Conservation (phyloP, 2,113 vertebrate genomes). For the Perca flavescens region DNA sequence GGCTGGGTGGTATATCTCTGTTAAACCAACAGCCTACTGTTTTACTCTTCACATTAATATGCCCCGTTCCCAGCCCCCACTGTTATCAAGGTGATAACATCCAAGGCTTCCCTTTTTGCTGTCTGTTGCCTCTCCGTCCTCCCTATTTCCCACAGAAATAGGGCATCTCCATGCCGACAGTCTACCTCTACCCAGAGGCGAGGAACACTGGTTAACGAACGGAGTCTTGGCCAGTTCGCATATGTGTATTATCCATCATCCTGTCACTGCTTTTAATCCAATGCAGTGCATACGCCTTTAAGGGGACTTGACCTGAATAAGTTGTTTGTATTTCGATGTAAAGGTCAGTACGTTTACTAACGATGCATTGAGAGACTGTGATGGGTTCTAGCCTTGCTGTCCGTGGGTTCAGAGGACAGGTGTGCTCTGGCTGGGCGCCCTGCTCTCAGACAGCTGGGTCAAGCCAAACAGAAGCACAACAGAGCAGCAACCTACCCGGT, state of each 20-base stretch:
- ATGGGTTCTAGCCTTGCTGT: conserved; percentile 38
- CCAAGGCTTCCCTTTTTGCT: conserved; percentile 28
- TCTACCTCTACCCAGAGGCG: conserved; percentile 26
- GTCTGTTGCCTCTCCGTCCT: not conserved
- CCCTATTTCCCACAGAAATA: conserved; percentile 46
- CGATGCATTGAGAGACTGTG: conserved; percentile 54
- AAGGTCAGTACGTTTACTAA: conserved; percentile 68
- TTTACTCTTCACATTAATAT: conserved; percentile 41
- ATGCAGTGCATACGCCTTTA: conserved; percentile 43
- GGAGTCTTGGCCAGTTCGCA: conserved; percentile 32
- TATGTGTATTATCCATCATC: conserved; percentile 75
- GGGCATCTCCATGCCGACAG: conserved; percentile 25
- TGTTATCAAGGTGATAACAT: conserved; percentile 47
- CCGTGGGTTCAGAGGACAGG: conserved; percentile 34
- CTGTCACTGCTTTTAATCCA: conserved; percentile 72
- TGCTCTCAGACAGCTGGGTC: conserved; percentile 16
- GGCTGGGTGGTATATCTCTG: conserved; percentile 54
- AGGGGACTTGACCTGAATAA: conserved; percentile 73
- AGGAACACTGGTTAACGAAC: conserved; percentile 37
- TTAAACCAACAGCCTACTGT: conserved; percentile 42
- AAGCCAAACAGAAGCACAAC: conserved; percentile 4
- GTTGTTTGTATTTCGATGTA: conserved; percentile 72
- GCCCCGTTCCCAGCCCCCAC: conserved; percentile 10
- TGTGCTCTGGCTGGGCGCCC: conserved; percentile 22
- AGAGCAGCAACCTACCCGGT: not conserved